Conservation (phyloP, 2,113 vertebrate species). For the Carassius auratus region DNA sequence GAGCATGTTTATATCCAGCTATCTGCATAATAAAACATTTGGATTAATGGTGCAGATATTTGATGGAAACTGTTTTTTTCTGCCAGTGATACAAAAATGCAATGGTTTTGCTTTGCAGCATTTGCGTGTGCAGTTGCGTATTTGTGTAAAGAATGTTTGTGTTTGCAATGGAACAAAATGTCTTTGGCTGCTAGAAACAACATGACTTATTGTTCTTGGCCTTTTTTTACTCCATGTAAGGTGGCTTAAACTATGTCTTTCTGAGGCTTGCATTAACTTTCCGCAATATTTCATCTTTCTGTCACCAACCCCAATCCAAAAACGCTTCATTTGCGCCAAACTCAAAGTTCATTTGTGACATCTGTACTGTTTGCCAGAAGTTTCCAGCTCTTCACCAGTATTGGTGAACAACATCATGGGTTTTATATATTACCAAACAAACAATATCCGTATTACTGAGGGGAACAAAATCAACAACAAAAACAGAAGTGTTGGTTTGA, state of each 20-base stretch:
- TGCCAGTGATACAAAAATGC: not conserved
- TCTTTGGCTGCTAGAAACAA: conserved; percentile 6
- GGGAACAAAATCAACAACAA: conserved; percentile 34
- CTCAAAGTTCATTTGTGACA: conserved; percentile 1
- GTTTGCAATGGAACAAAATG: not conserved
- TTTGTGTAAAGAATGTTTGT: conserved; percentile 3
- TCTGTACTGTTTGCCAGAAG: not conserved
- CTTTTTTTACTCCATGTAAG: not conserved
- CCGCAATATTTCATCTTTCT: not conserved
- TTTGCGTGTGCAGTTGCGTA: not conserved
- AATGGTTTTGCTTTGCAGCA: not conserved
- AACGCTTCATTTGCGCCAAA: not conserved
- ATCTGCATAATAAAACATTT: not conserved
- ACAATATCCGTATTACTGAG: conserved; percentile 45
- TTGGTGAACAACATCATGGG: conserved; percentile 17
- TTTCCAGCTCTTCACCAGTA: conserved; percentile 11
- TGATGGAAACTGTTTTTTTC: not conserved
- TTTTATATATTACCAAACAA: conserved; percentile 29
- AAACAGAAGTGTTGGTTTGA: conserved; percentile 73
- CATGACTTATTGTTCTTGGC: conserved; percentile 11
- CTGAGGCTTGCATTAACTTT: not conserved
- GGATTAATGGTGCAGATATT: not conserved
- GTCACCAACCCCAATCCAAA: not conserved
- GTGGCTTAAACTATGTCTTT: not conserved
- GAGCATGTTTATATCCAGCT: not conserved